phyloP scores from a whole-genome alignment of 1,140 invertebrate species.

The Zaprionus kolodkinae region DNA sequence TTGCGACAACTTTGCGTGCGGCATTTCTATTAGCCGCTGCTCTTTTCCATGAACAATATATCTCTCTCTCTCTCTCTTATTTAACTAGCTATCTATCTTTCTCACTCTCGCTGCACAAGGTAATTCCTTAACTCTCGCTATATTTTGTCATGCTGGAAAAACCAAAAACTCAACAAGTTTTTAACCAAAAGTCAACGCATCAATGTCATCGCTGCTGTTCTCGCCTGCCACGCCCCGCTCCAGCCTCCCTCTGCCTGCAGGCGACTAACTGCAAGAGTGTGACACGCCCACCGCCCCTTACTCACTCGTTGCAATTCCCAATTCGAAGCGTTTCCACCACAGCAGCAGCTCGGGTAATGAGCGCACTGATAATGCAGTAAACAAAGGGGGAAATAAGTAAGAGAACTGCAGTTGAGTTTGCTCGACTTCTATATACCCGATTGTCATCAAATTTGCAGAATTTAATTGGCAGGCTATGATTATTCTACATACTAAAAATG shows the following conservation, averaged over 20 bases:
- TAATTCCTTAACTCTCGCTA: neutral
- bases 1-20: slow-evolving; percentile 33
- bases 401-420: neutral
- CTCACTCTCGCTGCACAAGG: neutral
- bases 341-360: slow-evolving; percentile 56
- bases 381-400: slow-evolving; percentile 31
- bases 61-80: neutral
- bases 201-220: slow-evolving; percentile 13
- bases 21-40: slow-evolving; percentile 9
- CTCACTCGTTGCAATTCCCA: neutral
- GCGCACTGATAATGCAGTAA: slow-evolving; percentile 69
- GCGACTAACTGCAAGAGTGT: slow-evolving; percentile 42
- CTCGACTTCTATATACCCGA: too few relatives aligned
- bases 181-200: slow-evolving; percentile 47
- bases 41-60: too few relatives aligned
- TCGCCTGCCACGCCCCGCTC: slow-evolving; percentile 8
- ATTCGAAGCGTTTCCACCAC: slow-evolving; percentile 1
- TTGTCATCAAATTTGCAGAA: too few relatives aligned
- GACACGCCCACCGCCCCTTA: slow-evolving; percentile 29
- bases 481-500: too few relatives aligned
- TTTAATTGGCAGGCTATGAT: too few relatives aligned
- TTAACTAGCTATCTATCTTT: neutral
- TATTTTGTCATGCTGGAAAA: too few relatives aligned
- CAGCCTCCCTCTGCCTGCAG: neutral
- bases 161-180: slow-evolving; percentile 35